phyloP scores from a whole-genome alignment of 2,797 vertebrate species.

The Alectoris magna region DNA sequence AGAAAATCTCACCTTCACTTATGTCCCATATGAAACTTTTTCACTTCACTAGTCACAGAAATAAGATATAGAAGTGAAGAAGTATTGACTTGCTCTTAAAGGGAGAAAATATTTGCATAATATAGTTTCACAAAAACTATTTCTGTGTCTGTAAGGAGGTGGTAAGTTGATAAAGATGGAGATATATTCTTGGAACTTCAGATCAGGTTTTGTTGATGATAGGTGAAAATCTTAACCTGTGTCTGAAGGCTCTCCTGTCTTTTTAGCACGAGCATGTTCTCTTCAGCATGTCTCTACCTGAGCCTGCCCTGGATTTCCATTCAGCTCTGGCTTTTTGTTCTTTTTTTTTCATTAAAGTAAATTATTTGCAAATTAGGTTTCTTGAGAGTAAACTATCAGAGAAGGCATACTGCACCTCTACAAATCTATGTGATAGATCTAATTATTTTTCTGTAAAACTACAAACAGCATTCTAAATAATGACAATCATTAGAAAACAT shows the following conservation, averaged over 20 bases:
- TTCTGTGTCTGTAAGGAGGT: not conserved
- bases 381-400: slow-evolving; percentile 40
- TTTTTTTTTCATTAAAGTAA: slow-evolving; percentile 31
- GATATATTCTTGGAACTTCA: slow-evolving; percentile 15
- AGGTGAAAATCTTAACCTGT: not conserved
- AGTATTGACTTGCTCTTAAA: not conserved
- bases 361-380: slow-evolving; percentile 69
- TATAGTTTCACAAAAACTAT: not conserved
- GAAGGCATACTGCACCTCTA: not conserved
- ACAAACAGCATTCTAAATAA: slow-evolving; percentile 51
- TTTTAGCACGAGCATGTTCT: not conserved
- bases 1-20: slow-evolving; percentile 10
- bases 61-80: not conserved
- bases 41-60: not conserved
- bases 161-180: not conserved
- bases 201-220: not conserved
- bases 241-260: not conserved
- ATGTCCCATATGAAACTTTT: not conserved
- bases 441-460: slow-evolving; percentile 53
- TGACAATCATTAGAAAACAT: slow-evolving; percentile 48
- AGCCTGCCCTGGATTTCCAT: not conserved
- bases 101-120: not conserved
- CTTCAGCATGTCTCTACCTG: not conserved
- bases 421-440: slow-evolving; percentile 32
- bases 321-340: not conserved